Conservation (phyloP, 64 coral and sea anemone genomes). For the Acropora yongei region DNA sequence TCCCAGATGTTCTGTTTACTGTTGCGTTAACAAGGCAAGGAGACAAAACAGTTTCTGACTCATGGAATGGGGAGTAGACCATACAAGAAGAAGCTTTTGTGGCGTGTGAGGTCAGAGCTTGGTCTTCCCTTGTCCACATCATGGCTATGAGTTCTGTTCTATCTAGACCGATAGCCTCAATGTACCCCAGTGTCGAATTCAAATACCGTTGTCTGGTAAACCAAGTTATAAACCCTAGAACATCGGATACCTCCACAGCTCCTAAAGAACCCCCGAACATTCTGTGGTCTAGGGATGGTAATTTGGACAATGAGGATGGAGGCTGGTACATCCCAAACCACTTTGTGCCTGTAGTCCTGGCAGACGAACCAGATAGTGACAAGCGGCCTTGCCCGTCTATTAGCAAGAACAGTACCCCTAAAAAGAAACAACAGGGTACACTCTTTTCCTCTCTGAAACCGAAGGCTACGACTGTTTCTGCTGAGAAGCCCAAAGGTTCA, state of each 20-base stretch:
- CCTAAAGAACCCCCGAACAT: neutral
- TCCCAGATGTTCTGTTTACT: constrained; percentile 12
- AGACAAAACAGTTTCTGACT: neutral
- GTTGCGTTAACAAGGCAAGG: constrained; percentile 11
- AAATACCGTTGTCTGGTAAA: neutral
- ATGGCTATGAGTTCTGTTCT: too few relatives aligned
- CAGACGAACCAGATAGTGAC: constrained; percentile 9
- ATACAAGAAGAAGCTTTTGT: neutral
- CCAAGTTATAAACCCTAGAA: too few relatives aligned
- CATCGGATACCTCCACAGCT: too few relatives aligned
- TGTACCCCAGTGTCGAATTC: neutral
- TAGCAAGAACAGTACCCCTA: constrained; percentile 5
- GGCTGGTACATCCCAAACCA: constrained; percentile 27
- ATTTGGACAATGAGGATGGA: neutral
- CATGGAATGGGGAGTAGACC: neutral
- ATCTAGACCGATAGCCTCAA: neutral
- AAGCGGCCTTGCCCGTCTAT: neutral
- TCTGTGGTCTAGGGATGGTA: neutral
- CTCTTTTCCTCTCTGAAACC: constrained; percentile 7
- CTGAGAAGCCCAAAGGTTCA: constrained; percentile 8
- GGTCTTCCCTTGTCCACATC: too few relatives aligned
- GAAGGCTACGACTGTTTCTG: neutral
- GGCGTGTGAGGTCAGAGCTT: too few relatives aligned
- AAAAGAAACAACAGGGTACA: neutral
- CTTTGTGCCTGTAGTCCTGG: constrained; percentile 14